These are phyloP conservation scores for Epinotia bilunana DNA, from an alignment of 2,888 invertebrate genomes.

Conservation along the genomic window DNA sequence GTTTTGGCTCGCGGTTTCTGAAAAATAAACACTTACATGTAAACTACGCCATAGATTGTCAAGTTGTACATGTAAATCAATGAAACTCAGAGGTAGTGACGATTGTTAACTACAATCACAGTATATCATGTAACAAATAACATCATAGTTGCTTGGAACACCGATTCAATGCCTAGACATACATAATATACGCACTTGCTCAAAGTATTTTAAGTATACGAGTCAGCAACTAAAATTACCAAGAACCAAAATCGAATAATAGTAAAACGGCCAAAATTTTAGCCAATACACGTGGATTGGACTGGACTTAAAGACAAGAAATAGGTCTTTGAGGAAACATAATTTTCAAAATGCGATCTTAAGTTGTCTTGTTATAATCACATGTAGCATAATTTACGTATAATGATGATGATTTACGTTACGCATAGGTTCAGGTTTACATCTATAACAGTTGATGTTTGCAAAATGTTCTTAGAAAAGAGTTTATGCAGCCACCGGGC, in stretches of 20 bases:
- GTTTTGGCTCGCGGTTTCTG: slow-evolving; percentile 87
- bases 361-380: slow-evolving; percentile 5
- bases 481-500: slow-evolving; percentile 8
- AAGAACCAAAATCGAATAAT: not conserved
- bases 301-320: not conserved
- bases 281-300: slow-evolving; percentile 9
- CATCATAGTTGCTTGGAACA: slow-evolving; percentile 23
- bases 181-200: not conserved
- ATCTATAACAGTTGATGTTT: not conserved
- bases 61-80: not conserved
- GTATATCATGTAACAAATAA: slow-evolving; percentile 41
- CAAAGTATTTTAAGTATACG: not conserved
- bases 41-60: not conserved
- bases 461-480: not conserved
- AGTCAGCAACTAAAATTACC: not conserved
- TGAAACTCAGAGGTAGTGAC: slow-evolving; percentile 51
- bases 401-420: too few relatives aligned
- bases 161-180: not conserved
- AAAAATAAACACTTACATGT: slow-evolving; percentile 57
- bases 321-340: not conserved
- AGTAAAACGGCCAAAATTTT: not conserved
- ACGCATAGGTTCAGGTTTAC: not conserved
- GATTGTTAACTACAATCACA: slow-evolving; percentile 43
- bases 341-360: too few relatives aligned
- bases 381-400: not conserved